Evolutionary conservation across 2,113 vertebrate species (phyloP), one percentile per base, ranked within the genome.

Genomic region (Sander vitreus): DNA sequence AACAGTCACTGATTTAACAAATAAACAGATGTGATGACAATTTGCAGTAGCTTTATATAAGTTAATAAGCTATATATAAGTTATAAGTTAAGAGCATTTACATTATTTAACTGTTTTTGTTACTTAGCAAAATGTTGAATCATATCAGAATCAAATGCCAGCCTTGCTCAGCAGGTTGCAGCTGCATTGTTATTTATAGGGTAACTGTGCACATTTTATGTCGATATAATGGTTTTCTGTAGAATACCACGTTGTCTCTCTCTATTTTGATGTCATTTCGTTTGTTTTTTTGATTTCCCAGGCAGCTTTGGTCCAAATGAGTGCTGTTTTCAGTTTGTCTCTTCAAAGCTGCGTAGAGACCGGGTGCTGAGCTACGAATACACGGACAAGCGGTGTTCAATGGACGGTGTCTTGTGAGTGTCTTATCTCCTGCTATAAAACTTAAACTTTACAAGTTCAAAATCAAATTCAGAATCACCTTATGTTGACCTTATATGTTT

Each of bases 351-450:
- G 30, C 33, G 10, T 0, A 58, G 18, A 30, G 18, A 2, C 0
- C 25, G 0, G 0, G 85, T 90, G 60, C 0, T 0, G 57, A 18
- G 0, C 21, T 63, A 60, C 12, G 60, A 4, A 21, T 0, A 23
- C 55, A 90, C 80, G 16, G 66, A 77, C 2, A 0, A 0, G 0
- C n/a, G 16, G 0, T 92, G 91, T 58, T 0, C 69, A 3, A 73
- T 2, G 33, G 0, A 25, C 8, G 89, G 19, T 2, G 73, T 88
- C 11, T 0, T 87, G 91, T 91, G 73, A 87, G 91, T 92, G 16
- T 83, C 13, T 27, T 1, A 51, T 23, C 47, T 43, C 27, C 3
- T 67, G 14, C 14, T 65, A 4, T 50, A 50, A 15, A 19, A 54
- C 57, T 62, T 77, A 13, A 23, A 23, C 57, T 5, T 11, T 12